Conservation (phyloP, 2,113 vertebrate genomes). For the Delphinapterus leucas region DNA sequence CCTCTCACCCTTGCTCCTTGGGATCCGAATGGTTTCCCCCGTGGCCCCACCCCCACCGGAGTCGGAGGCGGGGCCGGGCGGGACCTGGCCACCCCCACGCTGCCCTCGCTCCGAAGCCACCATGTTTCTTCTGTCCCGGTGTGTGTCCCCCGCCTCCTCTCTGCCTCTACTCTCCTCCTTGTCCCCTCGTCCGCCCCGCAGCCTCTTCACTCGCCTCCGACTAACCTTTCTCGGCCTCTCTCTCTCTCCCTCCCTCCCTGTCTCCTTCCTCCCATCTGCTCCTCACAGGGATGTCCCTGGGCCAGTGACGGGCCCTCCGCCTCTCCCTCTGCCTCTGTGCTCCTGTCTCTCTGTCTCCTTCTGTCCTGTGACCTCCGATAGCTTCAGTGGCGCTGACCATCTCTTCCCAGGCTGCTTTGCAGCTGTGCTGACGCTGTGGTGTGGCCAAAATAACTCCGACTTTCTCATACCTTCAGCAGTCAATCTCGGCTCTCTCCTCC, state of each 20-base stretch:
- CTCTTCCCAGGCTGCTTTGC: conserved; percentile 72
- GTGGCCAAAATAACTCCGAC: conserved; percentile 71
- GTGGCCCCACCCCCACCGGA: conserved; percentile 9
- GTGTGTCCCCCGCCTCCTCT: conserved; percentile 74
- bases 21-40: conserved; percentile 59
- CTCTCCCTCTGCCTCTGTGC: conserved; percentile 63
- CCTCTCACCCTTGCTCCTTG: neutral
- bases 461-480: conserved; percentile 61
- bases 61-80: neutral
- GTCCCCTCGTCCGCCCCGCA: conserved; percentile 58
- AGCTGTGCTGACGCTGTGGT: conserved; percentile 52
- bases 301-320: conserved; percentile 65
- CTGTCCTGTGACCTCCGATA: conserved; percentile 62
- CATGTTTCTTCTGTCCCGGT: conserved; percentile 51
- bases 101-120: conserved; percentile 44
- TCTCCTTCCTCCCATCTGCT: conserved; percentile 73
- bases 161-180: conserved; percentile 79
- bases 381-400: conserved; percentile 51
- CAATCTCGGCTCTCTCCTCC: conserved; percentile 40
- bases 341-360: conserved; percentile 41
- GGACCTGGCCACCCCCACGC: conserved; percentile 44
- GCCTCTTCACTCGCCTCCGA: conserved; percentile 61
- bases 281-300: conserved; percentile 72
- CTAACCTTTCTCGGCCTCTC: conserved; percentile 68
- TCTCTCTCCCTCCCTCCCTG: conserved; percentile 32